Evolutionary conservation across 2,797 vertebrate genomes (phyloP).

Genomic region (Leptodactylus fallax): DNA sequence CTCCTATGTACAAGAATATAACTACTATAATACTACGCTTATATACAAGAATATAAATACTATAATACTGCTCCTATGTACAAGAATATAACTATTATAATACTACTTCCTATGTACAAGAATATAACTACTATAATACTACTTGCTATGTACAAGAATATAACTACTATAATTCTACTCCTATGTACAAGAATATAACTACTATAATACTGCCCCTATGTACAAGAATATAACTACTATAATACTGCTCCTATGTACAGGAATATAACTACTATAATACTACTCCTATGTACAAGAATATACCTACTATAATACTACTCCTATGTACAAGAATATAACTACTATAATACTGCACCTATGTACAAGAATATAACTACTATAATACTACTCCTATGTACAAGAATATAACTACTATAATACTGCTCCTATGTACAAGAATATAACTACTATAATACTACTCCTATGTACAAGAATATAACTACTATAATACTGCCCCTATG

Average conservation of each 20-base stretch:
- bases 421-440: not conserved
- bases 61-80: not conserved
- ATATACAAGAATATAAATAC: not conserved
- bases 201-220: not conserved
- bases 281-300: too few species aligned
- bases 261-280: not conserved
- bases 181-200: not conserved
- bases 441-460: slow-evolving; percentile 1
- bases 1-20: too few species aligned
- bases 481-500: not conserved
- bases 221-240: not conserved
- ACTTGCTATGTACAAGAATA: too few species aligned
- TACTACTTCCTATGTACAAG: not conserved
- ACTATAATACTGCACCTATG: too few species aligned
- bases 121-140: too few species aligned
- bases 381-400: not conserved
- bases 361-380: not conserved
- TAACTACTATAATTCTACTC: too few species aligned
- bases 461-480: slow-evolving; percentile 14
- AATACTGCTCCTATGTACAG: not conserved
- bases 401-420: slow-evolving; percentile 4
- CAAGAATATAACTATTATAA: slow-evolving; percentile 1
- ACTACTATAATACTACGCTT: too few species aligned
- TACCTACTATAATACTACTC: too few species aligned
- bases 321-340: too few species aligned